phyloP scores from a whole-genome alignment of 2,797 vertebrate species.

The Chelmon rostratus region DNA sequence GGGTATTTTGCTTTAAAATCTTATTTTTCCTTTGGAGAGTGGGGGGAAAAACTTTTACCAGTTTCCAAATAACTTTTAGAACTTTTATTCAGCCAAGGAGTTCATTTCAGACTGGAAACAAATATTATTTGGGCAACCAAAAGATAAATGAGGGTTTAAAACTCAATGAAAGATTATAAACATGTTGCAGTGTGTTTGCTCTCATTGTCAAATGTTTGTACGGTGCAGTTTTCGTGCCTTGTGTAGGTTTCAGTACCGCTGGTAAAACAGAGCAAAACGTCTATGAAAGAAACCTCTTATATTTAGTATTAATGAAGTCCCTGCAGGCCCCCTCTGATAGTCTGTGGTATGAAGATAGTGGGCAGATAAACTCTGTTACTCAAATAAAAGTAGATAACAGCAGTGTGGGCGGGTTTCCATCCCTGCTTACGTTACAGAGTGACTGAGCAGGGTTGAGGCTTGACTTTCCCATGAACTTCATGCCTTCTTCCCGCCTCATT shows the following conservation, averaged over 20 bases:
- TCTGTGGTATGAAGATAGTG: neutral
- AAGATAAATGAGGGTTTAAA: slow-evolving; percentile 27
- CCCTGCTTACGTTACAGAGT: slow-evolving; percentile 47
- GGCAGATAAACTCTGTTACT: slow-evolving; percentile 10
- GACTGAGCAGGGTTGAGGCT: slow-evolving; percentile 43
- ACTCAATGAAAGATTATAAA: neutral
- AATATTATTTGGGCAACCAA: neutral
- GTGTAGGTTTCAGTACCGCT: neutral
- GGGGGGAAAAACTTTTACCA: neutral
- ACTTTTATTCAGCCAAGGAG: slow-evolving; percentile 9
- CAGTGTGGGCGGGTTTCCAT: slow-evolving; percentile 28
- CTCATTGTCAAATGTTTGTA: neutral
- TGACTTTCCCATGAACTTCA: slow-evolving; percentile 78
- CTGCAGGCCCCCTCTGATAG: slow-evolving; percentile 1
- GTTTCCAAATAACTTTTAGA: slow-evolving; percentile 14
- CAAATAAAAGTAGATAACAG: slow-evolving; percentile 30
- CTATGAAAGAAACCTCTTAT: neutral
- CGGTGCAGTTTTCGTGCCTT: slow-evolving; percentile 5
- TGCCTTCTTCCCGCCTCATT: slow-evolving; percentile 75
- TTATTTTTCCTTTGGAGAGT: slow-evolving; percentile 17
- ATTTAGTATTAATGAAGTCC: neutral
- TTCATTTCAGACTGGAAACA: slow-evolving; percentile 18
- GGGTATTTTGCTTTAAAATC: slow-evolving; percentile 23
- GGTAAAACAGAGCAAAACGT: slow-evolving; percentile 14
- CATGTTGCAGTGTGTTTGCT: slow-evolving; percentile 1